phyloP scores from a whole-genome alignment of 2,888 invertebrate species.

The Drosophila formosana region DNA sequence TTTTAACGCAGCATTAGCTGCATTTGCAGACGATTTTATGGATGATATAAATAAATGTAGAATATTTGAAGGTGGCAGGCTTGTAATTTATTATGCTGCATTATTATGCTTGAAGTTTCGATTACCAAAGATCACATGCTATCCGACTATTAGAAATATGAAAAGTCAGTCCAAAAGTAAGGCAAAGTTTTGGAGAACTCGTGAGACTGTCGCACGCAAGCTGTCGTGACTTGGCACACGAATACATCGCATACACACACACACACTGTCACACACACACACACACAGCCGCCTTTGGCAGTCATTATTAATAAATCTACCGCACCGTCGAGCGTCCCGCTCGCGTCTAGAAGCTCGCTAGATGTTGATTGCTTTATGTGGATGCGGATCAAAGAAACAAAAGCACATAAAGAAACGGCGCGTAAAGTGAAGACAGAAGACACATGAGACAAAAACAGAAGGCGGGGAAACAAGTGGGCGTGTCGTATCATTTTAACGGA shows the following conservation, averaged over 20 bases:
- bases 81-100: neutral
- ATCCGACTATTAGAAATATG: neutral
- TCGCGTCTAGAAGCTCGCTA: slow-evolving; percentile 5
- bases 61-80: neutral
- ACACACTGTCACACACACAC: slow-evolving; percentile 16
- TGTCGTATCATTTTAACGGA: slow-evolving; percentile 49
- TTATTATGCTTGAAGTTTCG: slow-evolving; percentile 1
- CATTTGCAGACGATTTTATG: neutral
- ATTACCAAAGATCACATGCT: slow-evolving; percentile 12
- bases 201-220: slow-evolving; percentile 54
- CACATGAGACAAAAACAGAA: neutral
- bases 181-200: slow-evolving; percentile 14
- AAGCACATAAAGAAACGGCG: slow-evolving; percentile 9
- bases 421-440: neutral
- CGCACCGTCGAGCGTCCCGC: slow-evolving; percentile 15
- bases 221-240: slow-evolving; percentile 59
- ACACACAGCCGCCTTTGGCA: slow-evolving; percentile 23
- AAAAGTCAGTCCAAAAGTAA: slow-evolving; percentile 8
- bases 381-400: slow-evolving; percentile 52
- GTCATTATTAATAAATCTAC: slow-evolving; percentile 53
- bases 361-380: slow-evolving; percentile 68
- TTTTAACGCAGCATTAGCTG: neutral
- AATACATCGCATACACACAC: slow-evolving; percentile 22
- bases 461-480: slow-evolving; percentile 42
- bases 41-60: neutral